These are phyloP conservation scores for Anthopleura sola DNA, from an alignment of 64 coral and sea anemone genomes.

Conservation along the genomic window DNA sequence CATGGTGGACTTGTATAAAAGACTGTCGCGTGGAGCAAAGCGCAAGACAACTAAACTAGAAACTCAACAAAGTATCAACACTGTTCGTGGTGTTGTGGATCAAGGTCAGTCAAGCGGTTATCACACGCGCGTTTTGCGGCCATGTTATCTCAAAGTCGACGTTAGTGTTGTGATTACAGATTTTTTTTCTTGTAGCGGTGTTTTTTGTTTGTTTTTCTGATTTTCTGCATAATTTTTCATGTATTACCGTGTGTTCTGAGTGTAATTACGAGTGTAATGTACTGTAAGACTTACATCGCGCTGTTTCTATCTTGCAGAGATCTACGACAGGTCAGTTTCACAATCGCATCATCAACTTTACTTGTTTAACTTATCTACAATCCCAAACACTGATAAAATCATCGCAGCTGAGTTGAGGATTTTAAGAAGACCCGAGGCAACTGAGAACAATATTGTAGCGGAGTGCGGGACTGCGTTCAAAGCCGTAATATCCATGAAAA, in stretches of 20 bases:
- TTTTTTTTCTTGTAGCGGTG: slow-evolving; percentile 29
- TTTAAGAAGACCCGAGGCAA: slow-evolving; percentile 39
- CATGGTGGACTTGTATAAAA: slow-evolving; percentile 90
- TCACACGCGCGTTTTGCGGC: slow-evolving; percentile 23
- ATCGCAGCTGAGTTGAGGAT: slow-evolving; percentile 72
- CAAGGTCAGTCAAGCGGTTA: slow-evolving; percentile 66
- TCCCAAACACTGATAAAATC: slow-evolving; percentile 71
- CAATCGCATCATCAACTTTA: slow-evolving; percentile 60
- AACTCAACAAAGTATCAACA: slow-evolving; percentile 36
- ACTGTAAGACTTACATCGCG: not conserved
- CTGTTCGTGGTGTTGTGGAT: slow-evolving; percentile 86
- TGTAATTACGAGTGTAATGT: not conserved
- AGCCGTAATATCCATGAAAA: slow-evolving; percentile 69
- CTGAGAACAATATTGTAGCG: slow-evolving; percentile 28
- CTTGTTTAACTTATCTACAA: slow-evolving; percentile 74
- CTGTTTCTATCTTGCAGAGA: slow-evolving; percentile 65
- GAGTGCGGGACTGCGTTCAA: slow-evolving; percentile 79
- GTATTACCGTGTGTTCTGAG: slow-evolving; percentile 20
- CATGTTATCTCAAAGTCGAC: slow-evolving; percentile 6
- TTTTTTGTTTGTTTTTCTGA: slow-evolving; percentile 65
- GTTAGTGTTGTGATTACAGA: not conserved
- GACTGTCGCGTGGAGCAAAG: slow-evolving; percentile 44
- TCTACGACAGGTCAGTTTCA: slow-evolving; percentile 46
- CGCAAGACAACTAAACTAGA: slow-evolving; percentile 32
- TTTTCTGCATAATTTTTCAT: slow-evolving; percentile 81